Conservation (phyloP, 2,113 vertebrate species). For the Xiphias gladius region DNA sequence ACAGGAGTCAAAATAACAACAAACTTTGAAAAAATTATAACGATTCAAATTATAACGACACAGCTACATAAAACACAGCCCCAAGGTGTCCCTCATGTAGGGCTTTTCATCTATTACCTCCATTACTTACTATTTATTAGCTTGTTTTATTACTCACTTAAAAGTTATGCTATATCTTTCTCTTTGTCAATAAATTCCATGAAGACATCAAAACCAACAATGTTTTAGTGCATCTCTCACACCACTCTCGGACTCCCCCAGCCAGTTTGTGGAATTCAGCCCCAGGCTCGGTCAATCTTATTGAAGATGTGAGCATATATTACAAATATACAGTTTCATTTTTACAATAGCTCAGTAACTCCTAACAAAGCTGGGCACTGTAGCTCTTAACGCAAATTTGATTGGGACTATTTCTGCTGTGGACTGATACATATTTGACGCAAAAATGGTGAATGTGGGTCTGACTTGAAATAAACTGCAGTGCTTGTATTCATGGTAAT, state of each 20-base stretch:
- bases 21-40: too few species aligned
- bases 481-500: constrained; percentile 1
- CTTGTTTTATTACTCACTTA: neutral
- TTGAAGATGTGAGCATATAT: neutral
- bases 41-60: neutral
- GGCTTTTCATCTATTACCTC: too few species aligned
- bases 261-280: too few species aligned
- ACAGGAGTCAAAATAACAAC: neutral
- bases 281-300: neutral
- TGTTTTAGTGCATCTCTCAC: too few species aligned
- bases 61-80: neutral
- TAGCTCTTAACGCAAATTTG: neutral
- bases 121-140: too few species aligned
- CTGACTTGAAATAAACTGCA: neutral
- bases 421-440: neutral
- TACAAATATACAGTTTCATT: neutral
- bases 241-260: too few species aligned
- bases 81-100: neutral
- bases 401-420: neutral
- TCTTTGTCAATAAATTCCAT: too few species aligned
- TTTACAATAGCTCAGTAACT: neutral
- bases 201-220: too few species aligned
- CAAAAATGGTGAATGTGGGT: neutral
- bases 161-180: neutral
- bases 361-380: neutral